phyloP scores from a whole-genome alignment of 2,113 vertebrate genomes.

The Bubalus kerabau region DNA sequence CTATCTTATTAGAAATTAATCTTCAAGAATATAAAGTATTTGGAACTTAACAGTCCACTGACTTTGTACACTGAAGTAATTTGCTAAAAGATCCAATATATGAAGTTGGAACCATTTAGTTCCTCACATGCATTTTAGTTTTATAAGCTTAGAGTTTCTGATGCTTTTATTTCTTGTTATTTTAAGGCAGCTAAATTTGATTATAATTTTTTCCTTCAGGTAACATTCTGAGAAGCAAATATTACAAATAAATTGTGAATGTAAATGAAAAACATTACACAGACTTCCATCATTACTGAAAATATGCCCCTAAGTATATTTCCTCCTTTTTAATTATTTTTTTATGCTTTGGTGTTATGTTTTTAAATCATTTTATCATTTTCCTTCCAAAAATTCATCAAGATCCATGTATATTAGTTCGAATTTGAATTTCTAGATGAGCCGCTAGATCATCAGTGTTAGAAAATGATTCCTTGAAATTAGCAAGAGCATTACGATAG shows the following conservation, averaged over 20 bases:
- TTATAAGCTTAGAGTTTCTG: conserved; percentile 34
- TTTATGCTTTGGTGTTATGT: conserved; percentile 34
- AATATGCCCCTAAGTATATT: conserved; percentile 60
- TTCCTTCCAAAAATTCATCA: conserved; percentile 57
- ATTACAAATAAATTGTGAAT: conserved; percentile 70
- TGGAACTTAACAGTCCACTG: background rate
- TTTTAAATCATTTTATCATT: conserved; percentile 57
- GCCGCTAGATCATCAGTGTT: conserved; percentile 30
- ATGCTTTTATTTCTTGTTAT: conserved; percentile 51
- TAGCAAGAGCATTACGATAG: background rate
- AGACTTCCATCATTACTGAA: conserved; percentile 49
- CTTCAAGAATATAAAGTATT: background rate
- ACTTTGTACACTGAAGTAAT: background rate
- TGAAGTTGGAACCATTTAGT: background rate
- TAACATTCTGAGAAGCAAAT: conserved; percentile 65
- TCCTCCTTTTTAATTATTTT: conserved; percentile 43
- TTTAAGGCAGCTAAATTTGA: conserved; percentile 65
- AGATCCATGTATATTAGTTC: conserved; percentile 42
- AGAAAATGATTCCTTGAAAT: conserved; percentile 48
- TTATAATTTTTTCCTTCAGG: conserved; percentile 71
- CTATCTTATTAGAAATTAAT: conserved; percentile 8
- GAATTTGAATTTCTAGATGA: conserved; percentile 62
- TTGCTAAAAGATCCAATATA: background rate
- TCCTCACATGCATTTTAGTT: background rate
- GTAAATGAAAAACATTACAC: conserved; percentile 60